Base-by-base conservation (phyloP, 1,140 invertebrate species). In the Psix sp. region DNA sequence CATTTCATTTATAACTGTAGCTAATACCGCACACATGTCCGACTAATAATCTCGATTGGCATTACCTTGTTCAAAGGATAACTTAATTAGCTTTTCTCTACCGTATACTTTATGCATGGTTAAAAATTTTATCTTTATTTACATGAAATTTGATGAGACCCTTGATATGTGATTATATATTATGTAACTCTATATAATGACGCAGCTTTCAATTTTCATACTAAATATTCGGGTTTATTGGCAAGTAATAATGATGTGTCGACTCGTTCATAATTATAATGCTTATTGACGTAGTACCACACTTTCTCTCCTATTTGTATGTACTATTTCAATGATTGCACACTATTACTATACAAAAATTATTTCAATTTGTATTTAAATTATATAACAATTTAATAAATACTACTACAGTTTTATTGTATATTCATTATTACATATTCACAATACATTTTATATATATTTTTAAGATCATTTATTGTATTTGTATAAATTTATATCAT, bases 231-330 rank as follows among this genome's bases (percentile, higher is more conserved):
- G 49, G 21, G 57, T 57, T 62, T 62, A 71, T 62, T 71, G 66
- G 35, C 57, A 36, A 54, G 56, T 63, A 71, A 71, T 71, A 71
- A 71, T 51, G 67, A 71, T 57, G 63, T 71, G 43, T 62, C 57
- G 67, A 49, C 43, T 71, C 42, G 43, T 51, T 36, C 56, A 42
- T 57, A 71, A 71, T 71, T 71, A 71, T 71, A 62, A 71, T 56
- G 57, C 42, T 59, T 51, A 57, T 67, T 59, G 36, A 52, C 52
- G n/a, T 52, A 57, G 21, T 9, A 15, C 5, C 13, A 20, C 18
- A 71, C 67, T 71, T 71, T 71, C 57, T 62, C 57, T 49, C 56
- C 29, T 24, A 48, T 38, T 36, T 52, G 62, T n/a, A n/a, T n/a
- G n/a, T n/a, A n/a, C n/a, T 60, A 62, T 59, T 56, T 63, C 51